A percentile compares a stretch with the other conserved stretches of the same genome.
Conservation (phyloP, 2,888 invertebrate species). For the Selenia dentaria region DNA sequence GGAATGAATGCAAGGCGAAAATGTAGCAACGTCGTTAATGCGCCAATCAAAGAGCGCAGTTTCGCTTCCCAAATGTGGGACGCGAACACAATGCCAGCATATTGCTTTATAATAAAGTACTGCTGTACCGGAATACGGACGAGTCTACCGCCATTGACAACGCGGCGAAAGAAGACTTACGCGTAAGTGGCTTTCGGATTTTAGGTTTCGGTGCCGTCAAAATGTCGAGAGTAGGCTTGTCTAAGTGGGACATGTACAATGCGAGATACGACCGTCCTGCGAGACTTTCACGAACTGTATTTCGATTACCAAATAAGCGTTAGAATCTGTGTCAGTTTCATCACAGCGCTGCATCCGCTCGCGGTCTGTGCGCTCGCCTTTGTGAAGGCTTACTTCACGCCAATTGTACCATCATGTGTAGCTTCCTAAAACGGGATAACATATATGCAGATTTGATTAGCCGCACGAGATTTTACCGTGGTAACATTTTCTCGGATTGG, state of each 20-base stretch:
- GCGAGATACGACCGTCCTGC: conserved; percentile 76
- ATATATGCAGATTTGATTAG: conserved; percentile 6
- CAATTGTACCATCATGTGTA: conserved; percentile 38
- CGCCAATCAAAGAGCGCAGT: conserved; percentile 76
- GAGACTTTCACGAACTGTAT: conserved; percentile 81
- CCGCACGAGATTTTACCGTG: not conserved
- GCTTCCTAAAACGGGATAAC: conserved; percentile 28
- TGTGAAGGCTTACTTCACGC: conserved; percentile 50
- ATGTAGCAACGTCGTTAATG: conserved; percentile 75
- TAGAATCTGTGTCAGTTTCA: conserved; percentile 84
- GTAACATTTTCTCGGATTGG: not conserved
- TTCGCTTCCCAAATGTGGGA: conserved; percentile 77
- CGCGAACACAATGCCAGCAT: conserved; percentile 59
- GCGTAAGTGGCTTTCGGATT: conserved; percentile 61
- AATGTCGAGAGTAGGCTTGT: conserved; percentile 69
- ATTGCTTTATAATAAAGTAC: conserved; percentile 42
- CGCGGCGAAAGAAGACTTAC: conserved; percentile 59
- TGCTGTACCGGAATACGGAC: conserved; percentile 47
- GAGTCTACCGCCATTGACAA: conserved; percentile 58
- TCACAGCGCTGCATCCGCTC: conserved; percentile 78
- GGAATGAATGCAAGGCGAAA: conserved; percentile 79
- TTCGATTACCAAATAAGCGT: conserved; percentile 83
- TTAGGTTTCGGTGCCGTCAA: conserved; percentile 77
- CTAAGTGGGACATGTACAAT: conserved; percentile 76
- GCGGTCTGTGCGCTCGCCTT: conserved; percentile 61